Conservation (phyloP, 2,113 vertebrate genomes). For the Cinclus cinclus region DNA sequence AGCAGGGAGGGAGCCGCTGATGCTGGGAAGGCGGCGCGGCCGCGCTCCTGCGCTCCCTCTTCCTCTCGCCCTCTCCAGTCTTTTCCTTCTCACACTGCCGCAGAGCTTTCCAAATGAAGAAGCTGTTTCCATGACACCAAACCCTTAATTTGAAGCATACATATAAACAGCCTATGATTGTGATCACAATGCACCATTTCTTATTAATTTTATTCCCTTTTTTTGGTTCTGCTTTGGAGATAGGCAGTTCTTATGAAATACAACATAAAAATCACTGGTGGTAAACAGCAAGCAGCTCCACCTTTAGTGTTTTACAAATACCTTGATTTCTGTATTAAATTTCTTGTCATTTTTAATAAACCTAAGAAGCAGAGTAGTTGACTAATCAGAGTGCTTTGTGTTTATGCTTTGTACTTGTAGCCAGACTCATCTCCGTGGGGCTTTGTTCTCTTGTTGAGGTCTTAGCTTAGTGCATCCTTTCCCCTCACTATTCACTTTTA, state of each 20-base stretch:
- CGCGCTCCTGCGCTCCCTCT: neutral
- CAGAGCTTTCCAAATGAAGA: constrained; percentile 77
- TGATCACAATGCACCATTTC: constrained; percentile 58
- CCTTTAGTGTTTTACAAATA: constrained; percentile 34
- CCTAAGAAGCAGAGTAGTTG: constrained; percentile 22
- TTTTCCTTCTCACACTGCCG: constrained; percentile 49
- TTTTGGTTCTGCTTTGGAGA: constrained; percentile 37
- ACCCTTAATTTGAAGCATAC: constrained; percentile 74
- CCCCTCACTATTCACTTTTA: neutral
- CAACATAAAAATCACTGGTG: constrained; percentile 10
- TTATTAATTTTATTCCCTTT: constrained; percentile 51
- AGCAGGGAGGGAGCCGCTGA: neutral
- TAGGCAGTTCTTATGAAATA: neutral
- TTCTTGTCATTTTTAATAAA: constrained; percentile 59
- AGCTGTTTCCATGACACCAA: constrained; percentile 81
- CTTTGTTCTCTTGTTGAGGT: neutral
- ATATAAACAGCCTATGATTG: constrained; percentile 64
- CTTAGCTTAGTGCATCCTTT: neutral
- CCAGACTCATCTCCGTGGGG: neutral
- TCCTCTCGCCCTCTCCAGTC: neutral
- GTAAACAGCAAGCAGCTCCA: neutral
- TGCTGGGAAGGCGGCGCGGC: neutral
- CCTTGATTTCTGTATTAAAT: constrained; percentile 51
- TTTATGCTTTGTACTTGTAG: neutral
- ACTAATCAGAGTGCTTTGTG: constrained; percentile 36